Percentiles rank a stretch among this genome's conserved stretches.
These are phyloP conservation scores for Atethmia centrago DNA, from an alignment of 2,888 invertebrate species.

Conservation along the genomic window DNA sequence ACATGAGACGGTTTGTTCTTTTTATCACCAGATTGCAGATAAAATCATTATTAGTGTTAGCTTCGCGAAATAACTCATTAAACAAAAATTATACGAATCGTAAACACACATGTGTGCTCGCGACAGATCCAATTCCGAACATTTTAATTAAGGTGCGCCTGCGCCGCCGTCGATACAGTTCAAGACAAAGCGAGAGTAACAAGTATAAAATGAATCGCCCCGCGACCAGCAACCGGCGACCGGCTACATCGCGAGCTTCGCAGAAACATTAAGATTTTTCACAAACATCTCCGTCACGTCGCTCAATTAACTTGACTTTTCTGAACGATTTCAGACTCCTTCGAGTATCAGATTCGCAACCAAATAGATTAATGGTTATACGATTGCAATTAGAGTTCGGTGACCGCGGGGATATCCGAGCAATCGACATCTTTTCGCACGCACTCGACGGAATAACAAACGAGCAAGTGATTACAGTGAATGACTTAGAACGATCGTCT, in stretches of 20 bases:
- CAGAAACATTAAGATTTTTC: constrained; percentile 75
- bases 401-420: constrained; percentile 76
- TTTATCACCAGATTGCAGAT: constrained; percentile 56
- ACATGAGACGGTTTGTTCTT: constrained; percentile 23
- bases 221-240: constrained; percentile 14
- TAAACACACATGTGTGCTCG: constrained; percentile 71
- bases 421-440: constrained; percentile 78
- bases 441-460: constrained; percentile 68
- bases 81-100: constrained; percentile 88
- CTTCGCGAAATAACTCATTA: constrained; percentile 84
- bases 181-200: constrained; percentile 74
- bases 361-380: constrained; percentile 73
- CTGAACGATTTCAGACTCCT: constrained; percentile 72
- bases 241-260: constrained; percentile 67
- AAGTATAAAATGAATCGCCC: constrained; percentile 66
- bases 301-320: constrained; percentile 71
- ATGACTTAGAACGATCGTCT: constrained; percentile 70
- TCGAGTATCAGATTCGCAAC: constrained; percentile 56
- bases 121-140: constrained; percentile 83
- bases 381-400: constrained; percentile 72
- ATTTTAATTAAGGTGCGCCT: constrained; percentile 86
- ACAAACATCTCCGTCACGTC: constrained; percentile 73
- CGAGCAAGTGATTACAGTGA: constrained; percentile 76
- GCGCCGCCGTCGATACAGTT: constrained; percentile 75
- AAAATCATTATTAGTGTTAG: constrained; percentile 67